A percentile compares a stretch with the other conserved stretches of the same genome.
Conservation (phyloP, 2,888 invertebrate species). For the Adelphocoris suturalis region DNA sequence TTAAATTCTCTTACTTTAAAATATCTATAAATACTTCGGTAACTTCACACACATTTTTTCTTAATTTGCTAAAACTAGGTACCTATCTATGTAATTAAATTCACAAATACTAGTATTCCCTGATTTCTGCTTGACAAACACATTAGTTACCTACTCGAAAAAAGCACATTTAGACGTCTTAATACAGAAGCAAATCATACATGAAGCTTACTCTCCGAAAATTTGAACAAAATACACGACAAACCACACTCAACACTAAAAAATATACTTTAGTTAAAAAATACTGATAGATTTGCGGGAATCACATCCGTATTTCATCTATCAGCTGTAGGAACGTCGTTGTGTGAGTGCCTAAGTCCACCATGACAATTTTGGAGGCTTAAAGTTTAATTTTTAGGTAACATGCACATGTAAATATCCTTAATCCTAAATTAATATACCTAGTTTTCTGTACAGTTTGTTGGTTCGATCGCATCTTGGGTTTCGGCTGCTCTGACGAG, state of each 20-base stretch:
- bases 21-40: not conserved
- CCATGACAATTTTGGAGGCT: constrained; percentile 20
- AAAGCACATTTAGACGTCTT: not conserved
- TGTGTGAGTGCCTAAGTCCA: constrained; percentile 67
- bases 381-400: not conserved
- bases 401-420: not conserved
- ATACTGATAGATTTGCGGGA: constrained; percentile 4
- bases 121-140: not conserved
- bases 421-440: not conserved
- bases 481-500: constrained; percentile 1
- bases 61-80: not conserved
- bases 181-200: not conserved
- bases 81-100: not conserved
- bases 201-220: not conserved
- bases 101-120: not conserved
- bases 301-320: constrained; percentile 4
- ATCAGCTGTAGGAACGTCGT: constrained; percentile 68
- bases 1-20: not conserved
- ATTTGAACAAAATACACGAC: not conserved
- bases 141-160: not conserved
- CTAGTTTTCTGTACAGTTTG: constrained; percentile 35
- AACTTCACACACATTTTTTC: not conserved
- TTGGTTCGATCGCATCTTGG: constrained; percentile 60
- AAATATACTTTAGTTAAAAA: constrained; percentile 3
- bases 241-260: constrained; percentile 29